Percentiles rank a stretch among this genome's conserved stretches.
phyloP scores from a whole-genome alignment of 2,113 vertebrate genomes.

The Brachyhypopomus occidentalis region DNA sequence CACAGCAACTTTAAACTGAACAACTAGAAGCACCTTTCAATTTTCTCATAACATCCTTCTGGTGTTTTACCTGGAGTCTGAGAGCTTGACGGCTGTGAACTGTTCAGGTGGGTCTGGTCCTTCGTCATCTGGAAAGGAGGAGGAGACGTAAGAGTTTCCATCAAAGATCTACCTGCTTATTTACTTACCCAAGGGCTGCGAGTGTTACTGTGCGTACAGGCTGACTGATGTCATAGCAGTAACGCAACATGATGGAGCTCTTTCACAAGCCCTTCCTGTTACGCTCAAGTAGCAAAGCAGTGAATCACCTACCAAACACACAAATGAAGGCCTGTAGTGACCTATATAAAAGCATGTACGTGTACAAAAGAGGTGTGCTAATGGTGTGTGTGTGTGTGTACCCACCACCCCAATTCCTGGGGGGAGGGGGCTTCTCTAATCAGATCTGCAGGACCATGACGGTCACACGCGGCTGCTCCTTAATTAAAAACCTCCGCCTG shows the following conservation, averaged over 20 bases:
- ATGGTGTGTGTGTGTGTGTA: neutral
- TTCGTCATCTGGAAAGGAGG: constrained; percentile 80
- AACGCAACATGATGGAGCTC: too few relatives aligned
- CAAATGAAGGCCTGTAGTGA: neutral
- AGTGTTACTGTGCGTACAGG: too few relatives aligned
- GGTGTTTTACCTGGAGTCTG: constrained; percentile 83
- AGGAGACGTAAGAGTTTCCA: neutral
- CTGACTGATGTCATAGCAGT: neutral
- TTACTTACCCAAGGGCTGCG: too few relatives aligned
- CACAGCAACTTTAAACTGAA: neutral
- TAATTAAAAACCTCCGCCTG: constrained; percentile 5
- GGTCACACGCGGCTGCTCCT: constrained; percentile 5
- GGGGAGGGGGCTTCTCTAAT: neutral
- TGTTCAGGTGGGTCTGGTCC: constrained; percentile 95
- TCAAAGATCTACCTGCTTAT: too few relatives aligned
- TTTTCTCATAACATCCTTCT: neutral
- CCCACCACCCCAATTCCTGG: neutral
- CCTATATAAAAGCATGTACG: neutral
- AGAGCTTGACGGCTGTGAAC: constrained; percentile 92
- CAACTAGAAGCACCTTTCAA: too few relatives aligned
- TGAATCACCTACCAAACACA: neutral
- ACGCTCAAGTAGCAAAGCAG: neutral
- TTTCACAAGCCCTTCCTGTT: neutral
- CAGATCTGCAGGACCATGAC: neutral
- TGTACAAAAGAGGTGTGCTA: neutral